Evolutionary conservation across 2,888 invertebrate genomes (phyloP), one percentile per base, ranked within the genome.

Genomic region (Agonopterix heracliana): DNA sequence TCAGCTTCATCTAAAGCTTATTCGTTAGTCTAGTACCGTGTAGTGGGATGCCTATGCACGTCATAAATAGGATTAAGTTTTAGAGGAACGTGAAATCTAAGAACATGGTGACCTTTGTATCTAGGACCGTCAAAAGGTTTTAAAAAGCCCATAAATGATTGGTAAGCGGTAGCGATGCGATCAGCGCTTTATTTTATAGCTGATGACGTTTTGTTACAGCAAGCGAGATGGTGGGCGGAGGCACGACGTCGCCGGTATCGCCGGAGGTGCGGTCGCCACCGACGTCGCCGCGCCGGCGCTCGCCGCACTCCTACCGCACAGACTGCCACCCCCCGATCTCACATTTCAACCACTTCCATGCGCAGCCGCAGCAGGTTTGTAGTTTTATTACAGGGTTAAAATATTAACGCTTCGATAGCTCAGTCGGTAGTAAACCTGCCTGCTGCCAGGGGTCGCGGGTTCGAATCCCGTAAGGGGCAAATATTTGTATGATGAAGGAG

Each of bases 261-360:
- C 78, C 85, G 45, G 83, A 84, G 61, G 72, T 70, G 54, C 78
- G 86, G 38, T 86, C 84, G 41, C 87, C 87, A n/a, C 80, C 81
- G 42, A 61, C 74, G 9, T 81, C 81, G 0, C 82, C 85, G 42
- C 73, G 81, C 62, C 70, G 90, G 63, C 71, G 89, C 70, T 71
- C 86, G 50, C 68, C 84, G 69, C 82, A 85, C 76, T 60, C 74
- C 42, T 81, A 81, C 69, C 76, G 81, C 61, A 60, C 76, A 52
- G 84, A 84, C 58, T 81, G 76, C 58, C 85, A 78, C 46, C 86
- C 83, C 10, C 83, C 82, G 41, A 95, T 96, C 81, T 93, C 95
- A 53, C 88, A 88, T 72, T 97, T 97, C 90, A 94, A 96, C 80
- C 97, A 97, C 86, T 97, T 97, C 90, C 97, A 98, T 81, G 92